Evolutionary conservation across 2,888 invertebrate genomes (phyloP).

Genomic region (Chrysolina oricalcia): DNA sequence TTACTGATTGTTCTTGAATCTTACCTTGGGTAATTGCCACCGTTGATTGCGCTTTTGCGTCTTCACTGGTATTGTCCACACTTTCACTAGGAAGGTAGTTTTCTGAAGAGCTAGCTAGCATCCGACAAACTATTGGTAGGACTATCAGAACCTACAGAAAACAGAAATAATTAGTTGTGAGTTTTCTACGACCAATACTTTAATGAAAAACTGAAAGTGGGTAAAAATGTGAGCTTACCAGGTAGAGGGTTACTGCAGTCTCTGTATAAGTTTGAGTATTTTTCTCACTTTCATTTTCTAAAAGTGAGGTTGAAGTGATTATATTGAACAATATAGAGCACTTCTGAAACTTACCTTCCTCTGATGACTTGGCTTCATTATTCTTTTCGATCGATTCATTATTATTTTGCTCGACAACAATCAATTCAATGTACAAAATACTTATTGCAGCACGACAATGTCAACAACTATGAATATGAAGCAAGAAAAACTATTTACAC

Average conservation of each 20-base stretch:
- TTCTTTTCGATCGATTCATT: conserved; percentile 1
- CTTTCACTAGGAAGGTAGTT: too few species aligned
- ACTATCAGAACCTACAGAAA: neutral
- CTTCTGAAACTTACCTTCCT: neutral
- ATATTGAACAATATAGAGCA: neutral
- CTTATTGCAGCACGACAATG: neutral
- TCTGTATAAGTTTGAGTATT: neutral
- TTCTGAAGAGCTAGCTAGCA: conserved; percentile 22
- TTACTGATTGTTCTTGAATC: neutral
- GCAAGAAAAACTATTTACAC: neutral
- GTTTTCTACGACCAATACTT: neutral
- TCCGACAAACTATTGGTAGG: neutral
- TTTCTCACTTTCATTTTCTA: neutral
- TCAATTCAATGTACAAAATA: neutral
- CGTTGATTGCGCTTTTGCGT: conserved; percentile 10
- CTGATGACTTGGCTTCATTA: neutral
- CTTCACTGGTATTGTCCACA: too few species aligned
- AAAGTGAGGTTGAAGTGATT: neutral
- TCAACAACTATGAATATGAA: neutral
- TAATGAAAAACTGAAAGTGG: too few species aligned
- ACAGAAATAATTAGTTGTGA: conserved; percentile 13
- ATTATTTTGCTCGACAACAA: neutral
- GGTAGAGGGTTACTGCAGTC: neutral
- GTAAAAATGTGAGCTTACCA: neutral
- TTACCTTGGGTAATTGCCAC: conserved; percentile 28